Conservation (phyloP, 2,113 vertebrate genomes). For the Aix galericulata region DNA sequence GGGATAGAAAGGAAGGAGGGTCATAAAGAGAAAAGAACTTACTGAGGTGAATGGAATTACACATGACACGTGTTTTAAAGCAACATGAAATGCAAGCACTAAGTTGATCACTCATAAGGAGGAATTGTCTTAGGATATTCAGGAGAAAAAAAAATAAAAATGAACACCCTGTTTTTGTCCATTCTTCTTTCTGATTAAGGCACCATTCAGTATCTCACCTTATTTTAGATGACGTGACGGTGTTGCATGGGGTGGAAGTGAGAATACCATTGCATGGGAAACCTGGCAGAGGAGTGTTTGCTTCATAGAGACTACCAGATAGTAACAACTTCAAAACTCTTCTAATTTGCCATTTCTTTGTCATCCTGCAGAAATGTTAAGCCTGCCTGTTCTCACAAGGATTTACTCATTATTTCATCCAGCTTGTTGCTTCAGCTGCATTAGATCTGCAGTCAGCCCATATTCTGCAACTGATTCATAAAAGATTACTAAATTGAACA, state of each 20-base stretch:
- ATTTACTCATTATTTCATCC: not conserved
- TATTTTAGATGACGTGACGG: not conserved
- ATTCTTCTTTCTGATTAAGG: not conserved
- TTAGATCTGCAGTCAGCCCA: not conserved
- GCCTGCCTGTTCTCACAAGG: not conserved
- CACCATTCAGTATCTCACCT: not conserved
- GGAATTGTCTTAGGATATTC: not conserved
- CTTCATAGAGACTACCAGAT: not conserved
- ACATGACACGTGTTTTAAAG: not conserved
- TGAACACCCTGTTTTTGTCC: not conserved
- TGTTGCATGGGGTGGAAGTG: not conserved
- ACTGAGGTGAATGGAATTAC: too few relatives aligned
- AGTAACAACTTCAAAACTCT: not conserved
- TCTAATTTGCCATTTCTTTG: not conserved
- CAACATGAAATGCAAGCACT: not conserved
- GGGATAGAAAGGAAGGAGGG: accelerated
- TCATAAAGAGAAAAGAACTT: accelerated
- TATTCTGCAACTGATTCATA: not conserved
- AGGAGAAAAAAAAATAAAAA: not conserved
- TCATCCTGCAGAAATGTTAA: not conserved
- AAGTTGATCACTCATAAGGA: not conserved
- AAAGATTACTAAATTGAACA: not conserved
- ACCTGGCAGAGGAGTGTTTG: too few relatives aligned
- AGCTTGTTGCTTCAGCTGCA: not conserved
- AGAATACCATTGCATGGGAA: not conserved